phyloP scores from a whole-genome alignment of 2,888 invertebrate species.

The Andrena fulva region DNA sequence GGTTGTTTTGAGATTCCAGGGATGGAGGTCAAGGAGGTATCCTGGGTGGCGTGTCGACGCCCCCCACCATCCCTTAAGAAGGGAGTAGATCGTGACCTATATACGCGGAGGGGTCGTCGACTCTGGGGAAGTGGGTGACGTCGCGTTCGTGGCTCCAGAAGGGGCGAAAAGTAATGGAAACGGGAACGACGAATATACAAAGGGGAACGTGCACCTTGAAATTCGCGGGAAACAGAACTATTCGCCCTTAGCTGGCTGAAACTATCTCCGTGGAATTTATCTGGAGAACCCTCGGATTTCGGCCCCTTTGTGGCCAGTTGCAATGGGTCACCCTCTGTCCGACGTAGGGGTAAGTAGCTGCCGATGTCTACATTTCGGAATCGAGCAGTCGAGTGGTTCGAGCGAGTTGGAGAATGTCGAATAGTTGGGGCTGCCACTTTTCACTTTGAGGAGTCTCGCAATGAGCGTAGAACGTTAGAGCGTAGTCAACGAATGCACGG shows the following conservation, averaged over 20 bases:
- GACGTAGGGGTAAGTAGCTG: slow-evolving; percentile 21
- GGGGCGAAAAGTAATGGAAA: slow-evolving; percentile 19
- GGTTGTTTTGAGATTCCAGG: slow-evolving; percentile 66
- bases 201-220: slow-evolving; percentile 42
- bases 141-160: slow-evolving; percentile 14
- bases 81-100: slow-evolving; percentile 68
- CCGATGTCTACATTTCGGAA: background rate
- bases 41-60: slow-evolving; percentile 36
- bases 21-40: slow-evolving; percentile 70
- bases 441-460: background rate
- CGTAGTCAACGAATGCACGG: slow-evolving; percentile 59
- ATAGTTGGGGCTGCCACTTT: background rate
- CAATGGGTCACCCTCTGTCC: slow-evolving; percentile 37
- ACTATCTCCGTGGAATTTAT: slow-evolving; percentile 74
- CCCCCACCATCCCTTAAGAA: slow-evolving; percentile 33
- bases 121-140: slow-evolving; percentile 19
- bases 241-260: slow-evolving; percentile 77
- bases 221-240: slow-evolving; percentile 78
- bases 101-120: slow-evolving; percentile 53
- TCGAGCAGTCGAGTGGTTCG: background rate
- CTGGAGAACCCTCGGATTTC: slow-evolving; percentile 46
- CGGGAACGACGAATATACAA: slow-evolving; percentile 1
- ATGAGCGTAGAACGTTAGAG: slow-evolving; percentile 59
- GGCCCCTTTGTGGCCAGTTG: slow-evolving; percentile 21
- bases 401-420: no score